phyloP scores from a whole-genome alignment of 1,140 invertebrate genomes.

The Melanaphis sacchari region DNA sequence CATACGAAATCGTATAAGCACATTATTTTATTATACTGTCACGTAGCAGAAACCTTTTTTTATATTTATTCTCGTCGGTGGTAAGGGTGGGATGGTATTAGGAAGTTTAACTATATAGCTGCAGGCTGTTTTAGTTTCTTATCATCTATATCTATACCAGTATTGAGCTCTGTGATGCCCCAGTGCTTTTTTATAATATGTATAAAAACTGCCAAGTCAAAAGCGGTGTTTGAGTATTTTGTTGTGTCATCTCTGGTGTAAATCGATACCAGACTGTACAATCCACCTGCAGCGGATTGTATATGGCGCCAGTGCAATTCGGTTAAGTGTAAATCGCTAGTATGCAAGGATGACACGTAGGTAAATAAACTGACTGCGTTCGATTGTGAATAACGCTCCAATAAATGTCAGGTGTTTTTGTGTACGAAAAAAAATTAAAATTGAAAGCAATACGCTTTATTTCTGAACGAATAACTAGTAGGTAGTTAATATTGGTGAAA shows the following conservation, averaged over 20 bases:
- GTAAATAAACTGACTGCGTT: not conserved
- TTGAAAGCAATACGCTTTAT: too few relatives aligned
- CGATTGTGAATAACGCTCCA: not conserved
- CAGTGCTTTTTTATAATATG: not conserved
- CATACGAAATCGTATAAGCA: not conserved
- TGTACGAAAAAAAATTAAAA: not conserved
- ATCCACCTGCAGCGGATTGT: not conserved
- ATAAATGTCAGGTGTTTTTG: not conserved
- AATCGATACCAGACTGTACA: not conserved
- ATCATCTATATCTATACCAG: not conserved
- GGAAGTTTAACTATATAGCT: not conserved
- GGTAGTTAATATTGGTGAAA: too few relatives aligned
- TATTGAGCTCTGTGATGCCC: not conserved
- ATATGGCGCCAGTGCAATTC: not conserved
- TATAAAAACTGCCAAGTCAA: not conserved
- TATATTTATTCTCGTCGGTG: not conserved
- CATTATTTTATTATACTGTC: not conserved
- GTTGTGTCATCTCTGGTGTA: not conserved
- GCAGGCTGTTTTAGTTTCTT: not conserved
- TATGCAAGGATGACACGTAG: not conserved
- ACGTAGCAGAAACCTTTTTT: not conserved
- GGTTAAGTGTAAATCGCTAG: not conserved
- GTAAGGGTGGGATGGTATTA: too few relatives aligned
- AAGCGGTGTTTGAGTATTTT: not conserved
- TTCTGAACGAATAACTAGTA: not conserved